Base-by-base conservation (phyloP, 2,797 vertebrate species). In the Bradypodion ventrale region DNA sequence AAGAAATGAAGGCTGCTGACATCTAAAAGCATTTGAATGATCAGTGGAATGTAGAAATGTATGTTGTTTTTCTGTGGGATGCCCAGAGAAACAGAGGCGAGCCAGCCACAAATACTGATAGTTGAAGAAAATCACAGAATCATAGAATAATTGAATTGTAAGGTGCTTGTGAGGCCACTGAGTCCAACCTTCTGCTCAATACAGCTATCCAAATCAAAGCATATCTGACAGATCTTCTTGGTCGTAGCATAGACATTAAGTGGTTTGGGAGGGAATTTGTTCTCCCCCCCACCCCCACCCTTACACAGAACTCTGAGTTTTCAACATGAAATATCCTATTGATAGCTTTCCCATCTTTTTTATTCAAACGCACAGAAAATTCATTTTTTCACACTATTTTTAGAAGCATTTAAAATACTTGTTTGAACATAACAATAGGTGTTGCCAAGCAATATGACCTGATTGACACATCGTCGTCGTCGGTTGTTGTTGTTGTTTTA, bases 361-460 rank as follows among this genome's bases (percentile, higher is more conserved):
- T 73, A 16, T 40, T 10, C 19, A 29, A 70, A 80, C 32, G 7
- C 59, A 72, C 59, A 49, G 4, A 9, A 74, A 46, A 49, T 65
- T 37, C 25, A 37, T 37, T 76, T 63, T 76, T 5, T 63, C 56
- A n/a, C 25, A n/a, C 16, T 76, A 63, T n/a, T 19, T 69, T 76
- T 69, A 42, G 73, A 59, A 69, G 13, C 73, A 76, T 70, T 70
- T 62, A 29, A 81, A 69, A 77, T 42, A 85, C n/a, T 46, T n/a
- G 1, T 69, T 29, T 75, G 25, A 46, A 35, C 59, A 60, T 62
- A 59, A 76, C n/a, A 29, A 19, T 8, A 65, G 63, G 63, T n/a
- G 19, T n/a, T n/a, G 63, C 29, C 3, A 27, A 8, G 9, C 56
- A 82, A 68, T 66, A 68, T 63, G 7, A 5, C 15, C 27, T 8